A percentile compares a stretch with the other conserved stretches of the same genome.
phyloP scores from a whole-genome alignment of 2,797 vertebrate species.

The Eurystomus glaucurus region DNA sequence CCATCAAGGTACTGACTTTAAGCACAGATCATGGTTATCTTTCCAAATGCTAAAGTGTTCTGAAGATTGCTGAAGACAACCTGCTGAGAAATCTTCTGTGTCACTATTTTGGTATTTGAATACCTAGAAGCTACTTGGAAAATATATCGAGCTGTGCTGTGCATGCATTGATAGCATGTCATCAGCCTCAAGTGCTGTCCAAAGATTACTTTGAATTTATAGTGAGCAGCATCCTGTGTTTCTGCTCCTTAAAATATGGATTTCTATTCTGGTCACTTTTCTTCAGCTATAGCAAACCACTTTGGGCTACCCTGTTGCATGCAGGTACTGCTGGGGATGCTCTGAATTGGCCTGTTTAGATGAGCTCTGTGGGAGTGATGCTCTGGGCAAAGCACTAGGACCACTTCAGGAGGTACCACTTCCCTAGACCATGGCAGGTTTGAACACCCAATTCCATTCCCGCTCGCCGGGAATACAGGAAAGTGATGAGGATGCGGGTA shows the following conservation, averaged over 20 bases:
- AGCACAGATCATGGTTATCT: neutral
- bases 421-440: neutral
- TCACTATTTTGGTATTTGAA: neutral
- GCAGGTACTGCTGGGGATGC: neutral
- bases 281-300: neutral
- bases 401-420: neutral
- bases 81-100: neutral
- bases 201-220: neutral
- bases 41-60: neutral
- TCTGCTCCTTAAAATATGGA: neutral
- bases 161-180: neutral
- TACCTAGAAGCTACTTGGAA: neutral
- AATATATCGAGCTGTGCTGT: neutral
- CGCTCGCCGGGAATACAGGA: neutral
- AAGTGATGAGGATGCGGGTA: neutral
- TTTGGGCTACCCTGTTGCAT: neutral
- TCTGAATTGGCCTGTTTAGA: neutral
- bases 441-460: neutral
- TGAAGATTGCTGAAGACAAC: neutral
- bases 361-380: accelerated
- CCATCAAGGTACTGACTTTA: neutral
- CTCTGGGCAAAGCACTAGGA: neutral
- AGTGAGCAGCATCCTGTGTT: neutral
- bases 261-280: neutral
- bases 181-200: neutral